A percentile compares a stretch with the other conserved stretches of the same genome.
Conservation (phyloP, 1,140 invertebrate genomes). For the Portunus trituberculatus region DNA sequence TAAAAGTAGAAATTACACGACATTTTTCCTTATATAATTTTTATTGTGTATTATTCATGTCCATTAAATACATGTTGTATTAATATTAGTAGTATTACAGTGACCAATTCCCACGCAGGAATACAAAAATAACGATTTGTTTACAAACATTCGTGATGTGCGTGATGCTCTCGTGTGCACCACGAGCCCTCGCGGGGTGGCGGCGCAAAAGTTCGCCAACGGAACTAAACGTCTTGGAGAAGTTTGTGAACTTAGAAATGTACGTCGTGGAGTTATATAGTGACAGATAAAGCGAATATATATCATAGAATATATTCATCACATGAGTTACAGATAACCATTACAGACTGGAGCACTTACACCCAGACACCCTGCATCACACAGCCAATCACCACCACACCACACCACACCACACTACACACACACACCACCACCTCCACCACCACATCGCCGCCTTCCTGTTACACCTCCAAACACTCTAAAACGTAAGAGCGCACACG, state of each 20-base stretch:
- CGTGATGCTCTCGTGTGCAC: neutral
- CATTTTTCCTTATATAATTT: neutral
- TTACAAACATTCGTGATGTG: conserved; percentile 21
- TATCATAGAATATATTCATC: conserved; percentile 24
- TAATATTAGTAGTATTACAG: neutral
- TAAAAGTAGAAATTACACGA: neutral
- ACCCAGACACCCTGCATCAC: neutral
- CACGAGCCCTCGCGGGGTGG: neutral
- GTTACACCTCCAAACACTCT: neutral
- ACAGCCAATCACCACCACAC: neutral
- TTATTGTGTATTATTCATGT: conserved; percentile 24
- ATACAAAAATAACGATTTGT: conserved; percentile 16
- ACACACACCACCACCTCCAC: too few relatives aligned
- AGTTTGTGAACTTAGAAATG: neutral
- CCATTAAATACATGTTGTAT: neutral
- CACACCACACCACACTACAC: too few relatives aligned
- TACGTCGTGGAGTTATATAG: conserved; percentile 12
- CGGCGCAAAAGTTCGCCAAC: neutral
- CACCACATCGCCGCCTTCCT: neutral
- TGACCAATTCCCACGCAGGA: conserved; percentile 11
- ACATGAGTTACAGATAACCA: neutral
- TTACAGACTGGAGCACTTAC: neutral
- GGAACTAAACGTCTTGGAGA: neutral
- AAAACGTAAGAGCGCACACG: neutral
- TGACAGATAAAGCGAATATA: conserved; percentile 23